Evolutionary conservation across 2,888 invertebrate species (phyloP), one percentile per base, ranked within the genome.

Genomic region (Monoplex corrugatus): DNA sequence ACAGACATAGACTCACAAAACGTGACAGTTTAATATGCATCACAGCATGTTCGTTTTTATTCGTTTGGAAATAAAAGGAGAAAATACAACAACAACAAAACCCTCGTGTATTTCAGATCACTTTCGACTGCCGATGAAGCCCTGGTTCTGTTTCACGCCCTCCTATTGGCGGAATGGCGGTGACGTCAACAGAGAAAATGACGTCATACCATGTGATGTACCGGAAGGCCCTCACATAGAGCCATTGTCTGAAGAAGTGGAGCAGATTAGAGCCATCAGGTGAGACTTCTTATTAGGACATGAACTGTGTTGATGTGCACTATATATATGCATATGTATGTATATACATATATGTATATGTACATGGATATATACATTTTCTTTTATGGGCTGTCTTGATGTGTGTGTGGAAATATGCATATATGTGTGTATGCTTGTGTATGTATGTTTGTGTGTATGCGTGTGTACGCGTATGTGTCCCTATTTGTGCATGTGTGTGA

Each of bases 181-280:
- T 5, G 38, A 45, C n/a, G 38, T 32, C 57, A 68, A 38, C 78
- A 80, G 10, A 13, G 88, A 88, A n/a, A 63, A 40, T 68, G 83
- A 88, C 68, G 45, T 63, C 68, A 83, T 83, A 23, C 88, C 88
- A 32, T 63, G 43, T 35, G 88, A 83, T 45, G 40, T 63, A 8
- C 82, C 88, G 1, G 68, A 83, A 32, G 88, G 88, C 16, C 83
- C 88, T 5, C 88, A 88, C 68, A 83, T 88, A 0, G 88, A 88
- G 19, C 88, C 83, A 6, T 8, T 83, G 83, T 40, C 57, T 8
- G 88, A 83, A 6, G 35, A 5, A 0, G 43, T 68, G 13, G 35
- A 44, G 6, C 83, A 83, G n/a, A 10, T 43, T 10, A 89, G 44
- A 57, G 72, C 86, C n/a, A 38, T 86, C 32, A 86, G 86, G 87